These are phyloP conservation scores for Mamestra configurata DNA, from an alignment of 1,140 invertebrate genomes.

Conservation along the genomic window DNA sequence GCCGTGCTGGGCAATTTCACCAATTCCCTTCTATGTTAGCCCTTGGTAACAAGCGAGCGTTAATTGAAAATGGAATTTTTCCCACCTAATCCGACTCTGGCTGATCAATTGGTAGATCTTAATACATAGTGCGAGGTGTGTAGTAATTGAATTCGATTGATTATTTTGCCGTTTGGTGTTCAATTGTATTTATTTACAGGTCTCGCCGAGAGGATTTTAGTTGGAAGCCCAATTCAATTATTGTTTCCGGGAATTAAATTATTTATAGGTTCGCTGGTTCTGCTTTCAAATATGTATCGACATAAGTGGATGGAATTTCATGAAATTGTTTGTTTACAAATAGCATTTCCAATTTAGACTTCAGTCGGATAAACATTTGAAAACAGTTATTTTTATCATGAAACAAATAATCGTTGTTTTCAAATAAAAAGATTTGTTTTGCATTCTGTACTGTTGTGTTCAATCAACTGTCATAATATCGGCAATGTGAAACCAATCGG, in stretches of 20 bases:
- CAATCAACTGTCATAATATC: neutral
- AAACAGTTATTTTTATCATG: neutral
- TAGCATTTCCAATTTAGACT: neutral
- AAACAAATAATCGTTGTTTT: neutral
- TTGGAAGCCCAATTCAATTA: neutral
- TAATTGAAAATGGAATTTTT: constrained; percentile 83
- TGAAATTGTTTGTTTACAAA: neutral
- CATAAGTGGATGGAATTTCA: neutral
- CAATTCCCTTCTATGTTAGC: constrained; percentile 71
- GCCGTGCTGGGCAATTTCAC: constrained; percentile 46
- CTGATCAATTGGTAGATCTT: constrained; percentile 53
- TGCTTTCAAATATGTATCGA: neutral
- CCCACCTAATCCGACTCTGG: constrained; percentile 67
- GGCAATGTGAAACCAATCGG: neutral
- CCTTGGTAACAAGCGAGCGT: constrained; percentile 70
- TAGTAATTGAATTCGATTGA: constrained; percentile 37
- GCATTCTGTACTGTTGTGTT: neutral
- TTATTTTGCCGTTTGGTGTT: neutral
- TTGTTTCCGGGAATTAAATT: neutral
- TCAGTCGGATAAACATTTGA: neutral
- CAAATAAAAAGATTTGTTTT: neutral
- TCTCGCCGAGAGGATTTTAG: constrained; percentile 1
- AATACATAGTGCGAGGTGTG: constrained; percentile 39
- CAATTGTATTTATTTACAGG: neutral
- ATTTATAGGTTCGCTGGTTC: neutral